phyloP scores from a whole-genome alignment of 2,113 vertebrate genomes.

The Willisornis vidua region DNA sequence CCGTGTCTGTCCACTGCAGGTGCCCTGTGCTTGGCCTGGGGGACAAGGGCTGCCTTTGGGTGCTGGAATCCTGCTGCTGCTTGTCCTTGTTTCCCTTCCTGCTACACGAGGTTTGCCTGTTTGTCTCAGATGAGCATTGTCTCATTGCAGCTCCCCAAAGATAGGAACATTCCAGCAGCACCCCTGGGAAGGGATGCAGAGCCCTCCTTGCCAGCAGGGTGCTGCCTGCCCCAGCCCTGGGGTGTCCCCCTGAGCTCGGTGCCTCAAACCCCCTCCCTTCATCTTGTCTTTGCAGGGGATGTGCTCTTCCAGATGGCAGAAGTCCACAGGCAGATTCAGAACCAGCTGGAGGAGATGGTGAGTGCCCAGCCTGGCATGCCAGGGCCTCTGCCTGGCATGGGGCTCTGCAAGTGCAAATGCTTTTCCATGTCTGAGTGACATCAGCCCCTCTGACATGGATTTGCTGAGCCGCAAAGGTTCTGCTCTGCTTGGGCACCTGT shows the following conservation, averaged over 20 bases:
- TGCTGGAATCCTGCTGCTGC: not conserved
- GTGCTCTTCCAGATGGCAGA: slow-evolving; percentile 99
- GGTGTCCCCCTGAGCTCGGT: not conserved
- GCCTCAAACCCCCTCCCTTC: not conserved
- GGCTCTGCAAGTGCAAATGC: not conserved
- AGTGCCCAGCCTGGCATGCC: slow-evolving; percentile 1
- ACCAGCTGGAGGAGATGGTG: slow-evolving; percentile 98
- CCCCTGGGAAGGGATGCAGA: not conserved
- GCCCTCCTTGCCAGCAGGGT: not conserved
- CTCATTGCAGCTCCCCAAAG: not conserved
- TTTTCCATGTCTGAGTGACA: accelerated
- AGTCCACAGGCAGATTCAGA: slow-evolving; percentile 97
- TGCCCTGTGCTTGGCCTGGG: not conserved
- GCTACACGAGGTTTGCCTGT: slow-evolving; percentile 70
- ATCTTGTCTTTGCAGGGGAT: slow-evolving; percentile 81
- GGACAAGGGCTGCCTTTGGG: not conserved
- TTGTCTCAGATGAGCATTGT: slow-evolving; percentile 1
- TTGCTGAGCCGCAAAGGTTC: not conserved
- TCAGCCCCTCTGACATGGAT: not conserved
- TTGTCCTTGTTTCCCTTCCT: slow-evolving; percentile 38
- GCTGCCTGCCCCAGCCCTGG: accelerated
- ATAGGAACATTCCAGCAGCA: not conserved
- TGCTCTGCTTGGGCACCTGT: not conserved
- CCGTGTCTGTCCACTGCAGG: not conserved
- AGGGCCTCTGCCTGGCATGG: accelerated